Conservation (phyloP, 1,140 invertebrate species). For the Drosophila orena region DNA sequence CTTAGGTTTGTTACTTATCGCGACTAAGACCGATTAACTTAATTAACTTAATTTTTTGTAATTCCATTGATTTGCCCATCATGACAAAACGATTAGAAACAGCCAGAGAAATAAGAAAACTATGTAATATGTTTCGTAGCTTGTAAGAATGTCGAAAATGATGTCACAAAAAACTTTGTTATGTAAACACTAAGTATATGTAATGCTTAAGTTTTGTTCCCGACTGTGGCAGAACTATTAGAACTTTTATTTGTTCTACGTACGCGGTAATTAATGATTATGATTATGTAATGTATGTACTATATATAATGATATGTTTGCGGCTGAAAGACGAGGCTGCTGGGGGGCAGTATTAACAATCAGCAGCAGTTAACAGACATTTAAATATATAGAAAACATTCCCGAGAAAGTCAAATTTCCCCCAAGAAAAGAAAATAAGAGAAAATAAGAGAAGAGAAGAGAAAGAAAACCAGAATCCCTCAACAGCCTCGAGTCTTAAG, state of each 20-base stretch:
- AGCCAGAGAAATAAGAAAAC: slow-evolving; percentile 1
- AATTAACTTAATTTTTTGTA: slow-evolving; percentile 22
- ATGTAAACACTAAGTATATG: slow-evolving; percentile 41
- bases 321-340: slow-evolving; percentile 24
- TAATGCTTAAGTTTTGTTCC: slow-evolving; percentile 23
- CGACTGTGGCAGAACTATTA: slow-evolving; percentile 6
- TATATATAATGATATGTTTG: slow-evolving; percentile 27
- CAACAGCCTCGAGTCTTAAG: slow-evolving; percentile 21
- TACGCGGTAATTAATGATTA: slow-evolving; percentile 15
- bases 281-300: slow-evolving; percentile 28
- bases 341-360: slow-evolving; percentile 38
- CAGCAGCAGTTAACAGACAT: slow-evolving; percentile 16
- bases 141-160: slow-evolving; percentile 12
- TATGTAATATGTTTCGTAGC: slow-evolving; percentile 20
- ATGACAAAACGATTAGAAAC: slow-evolving; percentile 23
- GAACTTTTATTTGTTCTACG: slow-evolving; percentile 24
- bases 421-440: background rate
- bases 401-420: slow-evolving; percentile 26
- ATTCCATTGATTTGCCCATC: slow-evolving; percentile 26
- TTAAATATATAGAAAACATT: slow-evolving; percentile 16
- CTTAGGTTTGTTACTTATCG: slow-evolving; percentile 48
- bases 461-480: background rate
- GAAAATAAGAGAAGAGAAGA: background rate
- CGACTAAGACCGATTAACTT: slow-evolving; percentile 25
- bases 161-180: slow-evolving; percentile 52